These are phyloP conservation scores for Dromas ardeola DNA, from an alignment of 2,113 vertebrate species.

Conservation along the genomic window DNA sequence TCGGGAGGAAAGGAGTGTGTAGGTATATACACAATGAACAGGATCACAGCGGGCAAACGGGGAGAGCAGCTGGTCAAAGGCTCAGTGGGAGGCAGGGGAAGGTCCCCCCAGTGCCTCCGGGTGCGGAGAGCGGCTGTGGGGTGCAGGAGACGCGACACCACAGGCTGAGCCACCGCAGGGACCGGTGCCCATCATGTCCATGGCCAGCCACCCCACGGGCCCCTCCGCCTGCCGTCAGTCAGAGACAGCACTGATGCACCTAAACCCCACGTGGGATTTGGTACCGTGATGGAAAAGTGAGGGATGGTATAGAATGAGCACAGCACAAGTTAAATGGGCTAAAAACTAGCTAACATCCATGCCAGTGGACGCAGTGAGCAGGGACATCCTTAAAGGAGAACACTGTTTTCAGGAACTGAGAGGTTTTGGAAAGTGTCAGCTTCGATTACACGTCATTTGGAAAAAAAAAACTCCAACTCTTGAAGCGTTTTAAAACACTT, in stretches of 20 bases:
- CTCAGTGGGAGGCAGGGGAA: background rate
- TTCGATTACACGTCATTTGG: background rate
- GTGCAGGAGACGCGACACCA: background rate
- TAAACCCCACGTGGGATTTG: background rate
- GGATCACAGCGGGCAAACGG: background rate
- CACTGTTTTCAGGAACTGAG: background rate
- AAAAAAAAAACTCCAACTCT: background rate
- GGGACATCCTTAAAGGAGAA: background rate
- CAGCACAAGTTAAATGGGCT: fast-evolving
- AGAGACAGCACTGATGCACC: background rate
- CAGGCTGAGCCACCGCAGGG: background rate
- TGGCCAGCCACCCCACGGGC: fast-evolving
- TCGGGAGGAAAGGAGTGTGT: fast-evolving
- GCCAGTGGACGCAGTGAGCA: background rate
- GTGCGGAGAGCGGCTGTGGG: fast-evolving
- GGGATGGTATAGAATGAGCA: background rate
- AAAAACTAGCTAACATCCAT: background rate
- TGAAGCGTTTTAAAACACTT: background rate
- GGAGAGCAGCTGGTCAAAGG: background rate
- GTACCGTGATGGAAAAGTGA: background rate
- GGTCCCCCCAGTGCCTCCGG: fast-evolving
- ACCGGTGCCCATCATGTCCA: fast-evolving
- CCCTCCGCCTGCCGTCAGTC: fast-evolving
- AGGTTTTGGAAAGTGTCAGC: background rate
- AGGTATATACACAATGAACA: fast-evolving